phyloP scores from a whole-genome alignment of 2,113 vertebrate genomes.

The Thamnaconus septentrionalis region DNA sequence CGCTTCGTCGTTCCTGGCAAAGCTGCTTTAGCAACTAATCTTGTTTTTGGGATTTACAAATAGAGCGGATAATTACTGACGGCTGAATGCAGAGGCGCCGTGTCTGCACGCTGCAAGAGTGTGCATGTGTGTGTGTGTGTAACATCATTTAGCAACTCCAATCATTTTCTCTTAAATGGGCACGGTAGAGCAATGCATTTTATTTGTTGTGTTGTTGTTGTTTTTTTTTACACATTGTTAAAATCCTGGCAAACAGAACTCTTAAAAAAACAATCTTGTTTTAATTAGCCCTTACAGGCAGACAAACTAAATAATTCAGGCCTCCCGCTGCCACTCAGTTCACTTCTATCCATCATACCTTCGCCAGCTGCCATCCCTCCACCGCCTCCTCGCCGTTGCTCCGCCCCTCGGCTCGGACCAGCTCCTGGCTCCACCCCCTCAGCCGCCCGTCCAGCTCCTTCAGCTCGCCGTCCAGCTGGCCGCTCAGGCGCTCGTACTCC shows the following conservation, averaged over 20 bases:
- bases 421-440: slow-evolving; percentile 77
- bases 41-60: slow-evolving; percentile 71
- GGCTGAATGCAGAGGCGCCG: slow-evolving; percentile 43
- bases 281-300: background rate
- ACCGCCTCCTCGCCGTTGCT: slow-evolving; percentile 84
- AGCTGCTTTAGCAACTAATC: slow-evolving; percentile 76
- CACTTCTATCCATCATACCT: slow-evolving; percentile 71
- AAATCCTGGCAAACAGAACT: too few species aligned
- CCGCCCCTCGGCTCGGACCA: slow-evolving; percentile 79
- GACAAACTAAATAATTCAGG: slow-evolving; percentile 30
- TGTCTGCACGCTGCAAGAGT: slow-evolving; percentile 12
- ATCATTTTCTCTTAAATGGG: slow-evolving; percentile 32
- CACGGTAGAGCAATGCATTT: slow-evolving; percentile 7
- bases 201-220: slow-evolving; percentile 26
- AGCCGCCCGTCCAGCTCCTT: slow-evolving; percentile 76
- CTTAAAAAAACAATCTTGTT: too few species aligned
- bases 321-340: slow-evolving; percentile 21
- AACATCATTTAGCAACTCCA: slow-evolving; percentile 42
- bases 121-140: slow-evolving; percentile 29
- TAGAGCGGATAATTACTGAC: slow-evolving; percentile 70
- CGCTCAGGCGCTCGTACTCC: slow-evolving; percentile 80
- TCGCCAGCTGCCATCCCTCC: slow-evolving; percentile 85
- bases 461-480: slow-evolving; percentile 81
- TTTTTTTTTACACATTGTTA: slow-evolving; percentile 14
- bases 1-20: slow-evolving; percentile 54